These are phyloP conservation scores for Mylabris phalerata DNA, from an alignment of 1,140 invertebrate genomes.

Conservation along the genomic window DNA sequence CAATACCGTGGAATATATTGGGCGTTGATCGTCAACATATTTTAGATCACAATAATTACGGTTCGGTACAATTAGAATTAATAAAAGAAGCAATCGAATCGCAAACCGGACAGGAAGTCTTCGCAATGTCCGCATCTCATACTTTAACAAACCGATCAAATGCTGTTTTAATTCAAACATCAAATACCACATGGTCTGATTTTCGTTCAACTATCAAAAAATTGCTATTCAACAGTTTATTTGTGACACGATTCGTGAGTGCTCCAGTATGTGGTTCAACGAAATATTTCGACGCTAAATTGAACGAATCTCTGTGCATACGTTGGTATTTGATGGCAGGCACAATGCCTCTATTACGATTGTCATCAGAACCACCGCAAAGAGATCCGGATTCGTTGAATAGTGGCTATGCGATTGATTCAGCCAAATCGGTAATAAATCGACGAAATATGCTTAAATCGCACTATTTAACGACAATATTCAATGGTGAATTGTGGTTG, in stretches of 20 bases:
- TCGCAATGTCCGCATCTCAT: constrained; percentile 26
- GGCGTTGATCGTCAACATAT: constrained; percentile 18
- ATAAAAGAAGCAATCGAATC: constrained; percentile 4
- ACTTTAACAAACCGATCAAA: constrained; percentile 5
- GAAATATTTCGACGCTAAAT: constrained; percentile 21
- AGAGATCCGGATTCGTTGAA: constrained; percentile 33
- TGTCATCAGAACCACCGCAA: constrained; percentile 24
- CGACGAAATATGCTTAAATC: constrained; percentile 28
- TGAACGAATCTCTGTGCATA: constrained; percentile 34
- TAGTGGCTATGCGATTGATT: constrained; percentile 5
- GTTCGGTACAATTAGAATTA: constrained; percentile 20
- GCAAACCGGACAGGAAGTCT: not conserved
- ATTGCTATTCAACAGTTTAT: constrained; percentile 27
- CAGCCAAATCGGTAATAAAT: constrained; percentile 21
- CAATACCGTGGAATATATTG: constrained; percentile 30
- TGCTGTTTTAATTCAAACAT: constrained; percentile 20
- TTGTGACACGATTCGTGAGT: constrained; percentile 29
- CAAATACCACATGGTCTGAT: constrained; percentile 29
- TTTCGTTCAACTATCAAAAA: constrained; percentile 22
- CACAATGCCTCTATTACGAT: constrained; percentile 36
- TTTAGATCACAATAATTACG: constrained; percentile 31
- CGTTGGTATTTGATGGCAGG: constrained; percentile 39
- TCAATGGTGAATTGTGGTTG: constrained; percentile 28
- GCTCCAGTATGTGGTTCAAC: constrained; percentile 35
- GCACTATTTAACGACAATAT: constrained; percentile 36